These are phyloP conservation scores for Propithecus perrieri DNA, from an alignment of 2,797 vertebrate species.

Conservation along the genomic window DNA sequence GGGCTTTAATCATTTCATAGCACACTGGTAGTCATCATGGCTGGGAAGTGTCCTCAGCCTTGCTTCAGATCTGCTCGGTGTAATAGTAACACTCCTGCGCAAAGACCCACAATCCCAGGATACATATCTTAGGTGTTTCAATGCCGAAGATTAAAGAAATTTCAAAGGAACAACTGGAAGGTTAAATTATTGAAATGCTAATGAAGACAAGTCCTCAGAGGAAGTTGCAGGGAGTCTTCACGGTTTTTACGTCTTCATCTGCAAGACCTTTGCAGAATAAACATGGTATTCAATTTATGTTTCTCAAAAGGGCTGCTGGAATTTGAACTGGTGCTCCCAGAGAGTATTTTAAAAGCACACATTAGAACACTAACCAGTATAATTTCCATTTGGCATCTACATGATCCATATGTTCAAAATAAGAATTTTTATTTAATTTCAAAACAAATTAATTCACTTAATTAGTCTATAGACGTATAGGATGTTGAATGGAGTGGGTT, in stretches of 20 bases:
- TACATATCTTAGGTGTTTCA: constrained; percentile 50
- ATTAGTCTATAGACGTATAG: background rate
- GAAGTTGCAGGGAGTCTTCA: constrained; percentile 53
- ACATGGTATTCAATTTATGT: constrained; percentile 61
- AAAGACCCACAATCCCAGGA: background rate
- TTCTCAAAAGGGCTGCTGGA: constrained; percentile 41
- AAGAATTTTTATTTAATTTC: constrained; percentile 32
- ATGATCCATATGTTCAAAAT: background rate
- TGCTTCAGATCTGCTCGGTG: background rate
- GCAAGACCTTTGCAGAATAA: constrained; percentile 72
- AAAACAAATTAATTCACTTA: constrained; percentile 24
- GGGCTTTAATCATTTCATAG: constrained; percentile 23
- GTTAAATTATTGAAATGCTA: constrained; percentile 74
- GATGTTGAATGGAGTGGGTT: background rate
- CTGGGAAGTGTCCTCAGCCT: background rate
- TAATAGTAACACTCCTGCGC: background rate
- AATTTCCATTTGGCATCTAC: background rate
- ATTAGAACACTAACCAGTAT: background rate
- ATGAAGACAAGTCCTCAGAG: constrained; percentile 62
- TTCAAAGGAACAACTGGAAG: constrained; percentile 68
- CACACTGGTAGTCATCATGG: background rate
- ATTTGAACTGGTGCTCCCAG: constrained; percentile 48
- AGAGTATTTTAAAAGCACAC: constrained; percentile 34
- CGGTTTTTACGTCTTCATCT: constrained; percentile 46
- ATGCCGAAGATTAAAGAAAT: constrained; percentile 71